Base-by-base conservation (phyloP, 2,797 vertebrate genomes). In the Sylvia borin region DNA sequence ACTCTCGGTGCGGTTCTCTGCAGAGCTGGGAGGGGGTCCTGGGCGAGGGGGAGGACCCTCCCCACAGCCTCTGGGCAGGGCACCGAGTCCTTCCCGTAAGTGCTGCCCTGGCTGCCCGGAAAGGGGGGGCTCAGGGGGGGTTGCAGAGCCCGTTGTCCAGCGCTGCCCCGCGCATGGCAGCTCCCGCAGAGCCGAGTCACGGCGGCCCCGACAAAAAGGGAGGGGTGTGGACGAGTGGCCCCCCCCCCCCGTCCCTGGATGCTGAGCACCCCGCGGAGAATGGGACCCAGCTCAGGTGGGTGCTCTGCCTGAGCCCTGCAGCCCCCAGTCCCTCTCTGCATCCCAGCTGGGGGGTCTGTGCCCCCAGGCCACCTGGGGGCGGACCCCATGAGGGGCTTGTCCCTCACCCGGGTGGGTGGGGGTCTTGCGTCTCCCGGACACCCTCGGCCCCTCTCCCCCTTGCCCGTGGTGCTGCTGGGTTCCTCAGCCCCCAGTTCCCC, bases 331-430 rank as follows among this genome's bases (percentile, higher is more conserved):
- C 50, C 36, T 42, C 48, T 21, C 9, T 29, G 57, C 40, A 32
- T 5, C 16, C n/a, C 29, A 3, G 3, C 19, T 13, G 3, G 19
- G 65, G 60, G 25, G 11, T 11, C 42, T 38, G 51, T 15, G 45
- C 50, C 26, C 36, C 11, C 7, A 1, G 4, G 2, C 8, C 16
- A 0, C 5, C 10, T 12, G 7, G 5, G 34, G 29, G 32, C 13
- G 11, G 6, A 22, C 18, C n/a, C 27, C 12, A 4, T 5, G 5
- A 24, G 5, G 6, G 21, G 16, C 34, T 10, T 53, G 15, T n/a
- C 10, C 24, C 6, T 25, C 31, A 29, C 19, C 3, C 3, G 7
- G 7, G 15, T 36, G n/a, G 6, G 1, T 12, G 22, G 6, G n/a
- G 50, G 2, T 60, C 7, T n/a, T 31, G 40, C 6, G 32, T 38